Base-by-base conservation (phyloP, 2,797 vertebrate genomes). In the Rhinella marina region DNA sequence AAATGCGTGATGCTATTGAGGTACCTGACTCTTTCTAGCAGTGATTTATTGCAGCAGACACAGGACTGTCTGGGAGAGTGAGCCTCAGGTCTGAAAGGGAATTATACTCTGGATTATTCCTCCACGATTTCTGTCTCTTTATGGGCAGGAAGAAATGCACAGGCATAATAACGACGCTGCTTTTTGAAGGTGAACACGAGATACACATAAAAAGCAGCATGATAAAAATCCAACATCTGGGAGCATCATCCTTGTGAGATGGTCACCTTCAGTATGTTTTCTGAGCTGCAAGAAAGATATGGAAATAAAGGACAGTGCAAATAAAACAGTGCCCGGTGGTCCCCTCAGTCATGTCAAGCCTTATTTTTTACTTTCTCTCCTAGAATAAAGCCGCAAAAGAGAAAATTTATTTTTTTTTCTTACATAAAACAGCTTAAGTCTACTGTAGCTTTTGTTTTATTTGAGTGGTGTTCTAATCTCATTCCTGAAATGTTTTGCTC, bases 61-160 rank as follows among this genome's bases (percentile, higher is more conserved):
- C 13, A 66, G 52, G 19, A 23, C 17, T 87, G 59, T n/a, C 25
- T 84, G 90, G 90, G 77, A 1, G 77, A 93, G 87, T 66, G 85
- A 57, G 62, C 89, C 88, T 90, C 83, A 48, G 27, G 81, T 72
- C 68, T 50, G 64, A 72, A 56, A 66, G 68, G 72, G 72, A 78
- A 84, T 75, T 88, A 87, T 48, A 57, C 48, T 84, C n/a, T 29
- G 59, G 32, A 64, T 64, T 81, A 81, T 81, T 66, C 23, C 59
- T n/a, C 27, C 7, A 64, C 25, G 6, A 64, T 66, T 81, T 64
- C 41, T 64, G 80, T 64, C 32, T 81, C 80, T 66, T 66, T 50
- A 81, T 81, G 50, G 78, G 27, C 78, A 29, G 27, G 17, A 80
- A 61, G 61, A 64, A 66, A 50, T 27, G 80, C 23, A 25, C 59